Evolutionary conservation across 2,888 invertebrate genomes (phyloP), one percentile per base, ranked within the genome.

Genomic region (Steinernema hermaphroditum): DNA sequence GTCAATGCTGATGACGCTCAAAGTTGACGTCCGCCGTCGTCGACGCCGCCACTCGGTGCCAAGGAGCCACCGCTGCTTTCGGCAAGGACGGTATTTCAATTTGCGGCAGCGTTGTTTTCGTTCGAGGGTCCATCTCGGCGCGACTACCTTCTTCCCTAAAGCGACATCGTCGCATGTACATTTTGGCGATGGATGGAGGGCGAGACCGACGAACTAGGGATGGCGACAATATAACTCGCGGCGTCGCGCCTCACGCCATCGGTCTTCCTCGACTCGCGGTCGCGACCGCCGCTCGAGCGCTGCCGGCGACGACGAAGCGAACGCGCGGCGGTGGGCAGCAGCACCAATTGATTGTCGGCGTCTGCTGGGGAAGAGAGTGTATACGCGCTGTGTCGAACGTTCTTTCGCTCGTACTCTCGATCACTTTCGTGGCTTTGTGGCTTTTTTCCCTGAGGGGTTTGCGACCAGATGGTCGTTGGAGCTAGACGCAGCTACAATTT

Each of bases 211-310:
- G 37, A 37, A 37, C 37, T 37, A 37, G 12, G 12, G 37, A 37
- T 37, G n/a, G 46, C 46, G 46, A 46, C n/a, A 46, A 19, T 46
- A 46, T 29, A 62, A 62, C 29, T 62, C 62, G 22, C 34, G 29
- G 62, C 50, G 50, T 27, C 4, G 16, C 62, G 62, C 27, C 62
- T 62, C 62, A 62, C 62, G 62, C 62, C 62, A 62, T 62, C 62
- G 37, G 62, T 62, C 29, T 62, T 16, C 27, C 16, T 34, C 62
- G 32, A 29, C 34, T 32, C 62, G 62, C 32, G 32, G 32, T 62
- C 62, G 62, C 37, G 37, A 37, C 37, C n/a, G 12, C 37, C 12
- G 37, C 37, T 37, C 4, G 37, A 12, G 29, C 62, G 62, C 32
- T 22, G 54, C 4, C 54, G 27, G 19, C 27, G 54, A 27, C 62